Base-by-base conservation (phyloP, 2,113 vertebrate species). In the Thinocorus orbignyianus region DNA sequence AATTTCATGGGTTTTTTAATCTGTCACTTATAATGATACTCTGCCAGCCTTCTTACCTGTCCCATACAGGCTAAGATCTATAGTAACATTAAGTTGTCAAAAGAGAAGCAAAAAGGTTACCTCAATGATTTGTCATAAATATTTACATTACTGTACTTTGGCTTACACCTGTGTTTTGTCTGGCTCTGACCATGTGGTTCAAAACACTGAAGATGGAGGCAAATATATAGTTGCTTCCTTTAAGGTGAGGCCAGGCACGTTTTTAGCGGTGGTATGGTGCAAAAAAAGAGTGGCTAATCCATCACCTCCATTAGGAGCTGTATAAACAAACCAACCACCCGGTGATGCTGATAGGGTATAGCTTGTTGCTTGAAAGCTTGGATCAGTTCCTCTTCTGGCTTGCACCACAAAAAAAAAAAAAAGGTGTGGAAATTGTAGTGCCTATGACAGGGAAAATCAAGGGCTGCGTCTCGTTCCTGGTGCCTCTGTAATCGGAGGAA, bases 251-350 rank as follows among this genome's bases (percentile, higher is more conserved):
- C 70, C 54, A 72, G 74, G 81, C 90, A 81, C n/a, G 52, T 81
- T 93, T 77, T 86, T 57, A 71, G 60, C 22, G 0, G 48, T 49
- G 64, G n/a, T 8, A 64, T 23, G 17, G 52, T 60, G 39, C 86
- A 74, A 81, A 91, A 81, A 91, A 84, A 44, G 72, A 78, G 65
- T 41, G 52, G 31, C 52, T 57, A 86, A 79, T 81, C 80, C 93
- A 79, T 89, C 85, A 81, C 19, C 41, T 91, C 54, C 69, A 13
- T 72, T 42, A 79, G 92, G 49, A 92, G 44, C 41, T 87, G 77
- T 17, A 79, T 58, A 92, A 96, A 94, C 88, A 95, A 88, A 84
- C 33, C 11, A 14, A 86, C 39, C 66, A 58, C 83, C 60, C 60
- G 61, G 18, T 20, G 61, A 88, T 65, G 41, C 83, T 91, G 88